phyloP scores from a whole-genome alignment of 2,888 invertebrate species.

The Dioctria rufipes region DNA sequence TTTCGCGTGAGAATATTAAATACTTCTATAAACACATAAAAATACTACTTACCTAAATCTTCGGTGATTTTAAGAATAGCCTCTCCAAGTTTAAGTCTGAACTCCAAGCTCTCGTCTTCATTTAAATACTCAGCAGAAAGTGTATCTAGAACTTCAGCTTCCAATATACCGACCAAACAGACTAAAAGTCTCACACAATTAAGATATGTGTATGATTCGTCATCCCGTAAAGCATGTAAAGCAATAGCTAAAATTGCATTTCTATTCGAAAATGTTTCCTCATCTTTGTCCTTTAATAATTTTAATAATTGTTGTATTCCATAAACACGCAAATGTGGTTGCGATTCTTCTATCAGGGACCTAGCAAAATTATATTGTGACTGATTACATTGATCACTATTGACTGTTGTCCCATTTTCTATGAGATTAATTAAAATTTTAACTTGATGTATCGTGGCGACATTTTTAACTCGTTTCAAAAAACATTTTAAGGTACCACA shows the following conservation, averaged over 20 bases:
- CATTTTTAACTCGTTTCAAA: slow-evolving; percentile 58
- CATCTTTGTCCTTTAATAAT: slow-evolving; percentile 64
- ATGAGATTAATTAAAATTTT: slow-evolving; percentile 61
- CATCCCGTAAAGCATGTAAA: slow-evolving; percentile 65
- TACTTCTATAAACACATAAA: neutral
- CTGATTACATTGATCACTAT: neutral
- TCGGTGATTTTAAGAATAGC: slow-evolving; percentile 67
- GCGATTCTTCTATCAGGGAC: slow-evolving; percentile 64
- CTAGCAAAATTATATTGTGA: slow-evolving; percentile 63
- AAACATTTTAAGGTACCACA: slow-evolving; percentile 60
- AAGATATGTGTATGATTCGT: slow-evolving; percentile 69
- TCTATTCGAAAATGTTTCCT: slow-evolving; percentile 64
- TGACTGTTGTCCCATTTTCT: slow-evolving; percentile 50
- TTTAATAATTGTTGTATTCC: slow-evolving; percentile 68
- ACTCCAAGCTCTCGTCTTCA: slow-evolving; percentile 65
- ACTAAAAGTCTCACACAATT: slow-evolving; percentile 69
- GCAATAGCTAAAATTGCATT: slow-evolving; percentile 68
- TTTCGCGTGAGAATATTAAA: neutral
- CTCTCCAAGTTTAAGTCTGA: slow-evolving; percentile 69
- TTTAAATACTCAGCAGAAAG: slow-evolving; percentile 68
- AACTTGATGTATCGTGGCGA: slow-evolving; percentile 62
- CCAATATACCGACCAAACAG: slow-evolving; percentile 65
- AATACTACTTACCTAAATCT: slow-evolving; percentile 64
- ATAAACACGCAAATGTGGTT: slow-evolving; percentile 68
- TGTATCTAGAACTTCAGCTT: slow-evolving; percentile 67